These are phyloP conservation scores for Stramonita haemastoma DNA, from an alignment of 2,888 invertebrate species.

Conservation along the genomic window DNA sequence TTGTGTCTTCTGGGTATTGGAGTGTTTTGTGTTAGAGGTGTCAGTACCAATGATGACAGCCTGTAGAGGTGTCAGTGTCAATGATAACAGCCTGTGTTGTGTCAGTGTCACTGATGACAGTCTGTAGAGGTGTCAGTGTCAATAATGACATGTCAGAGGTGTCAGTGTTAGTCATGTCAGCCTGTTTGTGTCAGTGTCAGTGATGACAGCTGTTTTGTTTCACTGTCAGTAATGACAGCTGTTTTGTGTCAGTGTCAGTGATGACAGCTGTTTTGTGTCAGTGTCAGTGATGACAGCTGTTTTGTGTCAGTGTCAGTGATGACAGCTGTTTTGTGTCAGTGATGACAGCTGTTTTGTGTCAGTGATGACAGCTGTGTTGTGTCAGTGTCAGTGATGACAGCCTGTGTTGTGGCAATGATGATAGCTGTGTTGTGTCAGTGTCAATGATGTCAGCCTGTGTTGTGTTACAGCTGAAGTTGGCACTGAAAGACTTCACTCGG, in stretches of 20 bases:
- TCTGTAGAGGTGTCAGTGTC: not conserved
- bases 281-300: no score
- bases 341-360: conserved; percentile 5
- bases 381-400: not conserved
- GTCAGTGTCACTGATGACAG: not conserved
- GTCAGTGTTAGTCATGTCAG: not conserved
- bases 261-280: not conserved
- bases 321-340: not conserved
- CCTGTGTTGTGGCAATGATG: not conserved
- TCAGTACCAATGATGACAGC: not conserved
- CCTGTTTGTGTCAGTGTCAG: not conserved
- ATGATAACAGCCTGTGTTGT: not conserved
- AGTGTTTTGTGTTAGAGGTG: no score
- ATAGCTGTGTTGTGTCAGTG: not conserved
- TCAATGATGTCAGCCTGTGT: not conserved
- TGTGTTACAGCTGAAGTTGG: conserved; percentile 57
- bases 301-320: not conserved
- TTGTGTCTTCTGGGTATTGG: no score
- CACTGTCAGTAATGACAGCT: no score
- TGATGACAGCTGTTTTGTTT: not conserved
- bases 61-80: not conserved
- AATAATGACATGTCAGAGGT: not conserved
- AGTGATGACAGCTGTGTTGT: not conserved
- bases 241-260: no score
- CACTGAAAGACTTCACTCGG: conserved; percentile 75